Percentiles rank a stretch among this genome's conserved stretches.
Conservation (phyloP, 1,140 invertebrate species). For the Drosophila ficusphila region DNA sequence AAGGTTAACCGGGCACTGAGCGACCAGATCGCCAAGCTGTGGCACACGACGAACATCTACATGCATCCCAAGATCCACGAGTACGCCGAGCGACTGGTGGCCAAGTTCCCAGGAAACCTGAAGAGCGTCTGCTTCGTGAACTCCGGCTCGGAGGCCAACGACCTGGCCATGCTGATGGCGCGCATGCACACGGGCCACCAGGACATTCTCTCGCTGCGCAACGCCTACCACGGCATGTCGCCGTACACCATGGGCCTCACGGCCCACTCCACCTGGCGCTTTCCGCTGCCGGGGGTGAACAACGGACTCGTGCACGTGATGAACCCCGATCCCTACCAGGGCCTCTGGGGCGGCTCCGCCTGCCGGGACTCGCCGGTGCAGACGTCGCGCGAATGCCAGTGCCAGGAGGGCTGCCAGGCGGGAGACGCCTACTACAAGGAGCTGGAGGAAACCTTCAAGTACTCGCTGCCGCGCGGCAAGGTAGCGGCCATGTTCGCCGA, state of each 20-base stretch:
- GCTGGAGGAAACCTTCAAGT: conserved; percentile 91
- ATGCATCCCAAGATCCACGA: conserved; percentile 95
- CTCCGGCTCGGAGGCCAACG: conserved; percentile 98
- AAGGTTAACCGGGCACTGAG: conserved; percentile 91
- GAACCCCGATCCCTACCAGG: conserved; percentile 95
- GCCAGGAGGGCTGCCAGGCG: conserved; percentile 89
- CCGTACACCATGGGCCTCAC: conserved; percentile 93
- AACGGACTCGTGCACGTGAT: conserved; percentile 95
- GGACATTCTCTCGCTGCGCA: conserved; percentile 94
- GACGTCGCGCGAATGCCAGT: conserved; percentile 88
- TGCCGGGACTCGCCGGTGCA: conserved; percentile 96
- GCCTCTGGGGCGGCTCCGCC: conserved; percentile 93
- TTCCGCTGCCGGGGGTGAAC: conserved; percentile 88
- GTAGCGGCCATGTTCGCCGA: conserved; percentile 96
- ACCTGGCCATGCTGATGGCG: conserved; percentile 95
- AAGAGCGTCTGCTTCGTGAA: conserved; percentile 97
- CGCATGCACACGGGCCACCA: conserved; percentile 92
- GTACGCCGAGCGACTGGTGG: conserved; percentile 92
- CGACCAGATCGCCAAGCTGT: conserved; percentile 92
- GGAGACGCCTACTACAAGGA: conserved; percentile 92
- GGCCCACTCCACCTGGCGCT: conserved; percentile 91
- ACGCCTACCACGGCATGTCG: conserved; percentile 96
- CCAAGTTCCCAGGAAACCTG: conserved; percentile 93
- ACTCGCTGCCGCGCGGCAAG: conserved; percentile 89
- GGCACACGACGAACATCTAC: conserved; percentile 97